Evolutionary conservation across 2,113 vertebrate species (phyloP), one percentile per base, ranked within the genome.

Genomic region (Vidua macroura): DNA sequence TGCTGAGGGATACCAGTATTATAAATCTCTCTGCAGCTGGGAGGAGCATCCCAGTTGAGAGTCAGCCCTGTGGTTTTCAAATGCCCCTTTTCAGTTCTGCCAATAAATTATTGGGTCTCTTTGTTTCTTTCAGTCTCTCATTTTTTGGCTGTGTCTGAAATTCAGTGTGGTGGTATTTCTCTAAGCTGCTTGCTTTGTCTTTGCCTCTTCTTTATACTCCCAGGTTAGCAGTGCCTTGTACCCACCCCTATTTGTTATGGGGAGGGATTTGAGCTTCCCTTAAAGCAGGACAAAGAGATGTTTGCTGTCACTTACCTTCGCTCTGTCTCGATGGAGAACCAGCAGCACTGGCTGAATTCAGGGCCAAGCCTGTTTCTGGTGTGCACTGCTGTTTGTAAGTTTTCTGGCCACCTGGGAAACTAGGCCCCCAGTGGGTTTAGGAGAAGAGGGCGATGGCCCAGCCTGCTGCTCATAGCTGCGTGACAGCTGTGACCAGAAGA

Each of bases 91-190:
- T 90, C 88, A 95, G 97, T 95, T 97, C 96, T 96, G 95, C 97
- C 94, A 95, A 97, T 97, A 97, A 98, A 97, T 96, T 96, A 97
- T 97, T 97, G 83, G 97, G 96, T 97, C 96, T 63, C 96, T 97
- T 95, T 95, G 94, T 97, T 96, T 96, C 91, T 96, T 92, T 87
- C 88, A 49, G 72, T 81, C 59, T 96, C 67, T 85, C 33, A 52
- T 70, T 66, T 81, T 56, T 33, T 59, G 24, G 0, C 23, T 81
- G 22, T 82, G 4, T 82, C 66, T 92, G 14, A 85, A 92, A 58
- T 60, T 72, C 1, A 2, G 41, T 35, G 66, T 8, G 6, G 12
- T 58, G 67, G 14, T 64, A 9, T 76, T 82, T 84, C 62, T 69
- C 25, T 41, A 53, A 90, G 18, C 52, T 62, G 10, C 30, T 62